Evolutionary conservation across 2,113 vertebrate species (phyloP).

Genomic region (Chrysochloris asiatica): DNA sequence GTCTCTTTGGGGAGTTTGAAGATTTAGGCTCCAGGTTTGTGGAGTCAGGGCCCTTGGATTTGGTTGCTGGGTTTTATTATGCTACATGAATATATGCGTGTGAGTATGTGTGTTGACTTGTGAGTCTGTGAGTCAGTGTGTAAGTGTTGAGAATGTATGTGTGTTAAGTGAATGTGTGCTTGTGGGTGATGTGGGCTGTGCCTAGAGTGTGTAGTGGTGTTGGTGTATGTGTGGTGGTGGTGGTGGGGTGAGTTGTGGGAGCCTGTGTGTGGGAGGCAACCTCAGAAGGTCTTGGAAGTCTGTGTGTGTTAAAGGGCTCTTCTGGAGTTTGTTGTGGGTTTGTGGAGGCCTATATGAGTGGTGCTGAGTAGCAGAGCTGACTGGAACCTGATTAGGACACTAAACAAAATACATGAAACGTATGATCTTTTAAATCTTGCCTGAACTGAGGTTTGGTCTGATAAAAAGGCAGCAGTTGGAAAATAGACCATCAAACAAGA

Average conservation of each 20-base stretch:
- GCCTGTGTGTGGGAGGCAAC: background rate
- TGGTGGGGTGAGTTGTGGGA: background rate
- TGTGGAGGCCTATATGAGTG: background rate
- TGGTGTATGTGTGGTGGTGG: background rate
- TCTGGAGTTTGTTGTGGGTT: background rate
- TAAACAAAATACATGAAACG: conserved; percentile 83
- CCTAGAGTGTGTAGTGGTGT: background rate
- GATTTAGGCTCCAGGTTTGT: background rate
- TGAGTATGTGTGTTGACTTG: background rate
- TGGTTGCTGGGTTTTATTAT: background rate
- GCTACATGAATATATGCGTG: background rate
- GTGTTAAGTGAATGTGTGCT: background rate
- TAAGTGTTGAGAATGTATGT: background rate
- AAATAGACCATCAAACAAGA: conserved; percentile 79
- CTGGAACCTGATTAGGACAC: conserved; percentile 80
- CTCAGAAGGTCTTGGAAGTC: background rate
- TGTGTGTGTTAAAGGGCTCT: background rate
- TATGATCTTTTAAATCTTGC: conserved; percentile 77
- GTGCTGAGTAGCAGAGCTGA: conserved; percentile 70
- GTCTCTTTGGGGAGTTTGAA: background rate
- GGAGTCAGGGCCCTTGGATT: background rate
- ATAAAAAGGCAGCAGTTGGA: conserved; percentile 81
- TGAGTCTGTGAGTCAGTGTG: background rate
- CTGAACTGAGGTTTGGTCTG: conserved; percentile 77
- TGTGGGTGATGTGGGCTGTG: background rate